phyloP scores from a whole-genome alignment of 2,888 invertebrate genomes.

The Rotaria macrura region DNA sequence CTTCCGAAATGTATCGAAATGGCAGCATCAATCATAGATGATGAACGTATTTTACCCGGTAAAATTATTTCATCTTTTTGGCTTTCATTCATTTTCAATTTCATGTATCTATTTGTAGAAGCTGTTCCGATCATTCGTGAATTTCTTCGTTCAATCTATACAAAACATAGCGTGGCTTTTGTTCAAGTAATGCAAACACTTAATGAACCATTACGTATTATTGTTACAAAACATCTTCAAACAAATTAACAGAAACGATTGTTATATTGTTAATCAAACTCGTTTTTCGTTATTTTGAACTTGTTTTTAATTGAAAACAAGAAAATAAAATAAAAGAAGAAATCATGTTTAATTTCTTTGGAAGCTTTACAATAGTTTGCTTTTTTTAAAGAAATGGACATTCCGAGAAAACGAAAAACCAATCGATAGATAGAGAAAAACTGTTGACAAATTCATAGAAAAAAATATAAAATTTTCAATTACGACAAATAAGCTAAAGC shows the following conservation, averaged over 20 bases:
- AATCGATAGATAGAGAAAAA: no score
- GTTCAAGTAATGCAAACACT: neutral
- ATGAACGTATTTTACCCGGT: neutral
- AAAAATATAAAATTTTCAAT: no score
- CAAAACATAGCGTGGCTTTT: neutral
- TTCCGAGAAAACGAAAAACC: no score
- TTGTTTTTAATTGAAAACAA: neutral
- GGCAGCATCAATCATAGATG: neutral
- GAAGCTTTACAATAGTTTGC: no score
- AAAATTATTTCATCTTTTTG: neutral
- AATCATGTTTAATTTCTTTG: no score
- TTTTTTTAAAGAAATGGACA: no score
- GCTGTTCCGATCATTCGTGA: neutral
- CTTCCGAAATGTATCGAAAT: slow-evolving; percentile 2
- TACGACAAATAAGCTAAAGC: no score
- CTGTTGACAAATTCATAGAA: no score
- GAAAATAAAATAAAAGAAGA: neutral
- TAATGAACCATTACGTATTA: neutral
- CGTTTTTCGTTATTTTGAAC: neutral
- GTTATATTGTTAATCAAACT: neutral
- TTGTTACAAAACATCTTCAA: neutral
- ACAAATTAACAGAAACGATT: neutral
- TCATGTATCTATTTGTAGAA: neutral
- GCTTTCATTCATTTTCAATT: neutral
- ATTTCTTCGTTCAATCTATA: neutral